Conservation (phyloP, 2,797 vertebrate species). For the Alectoris magna region DNA sequence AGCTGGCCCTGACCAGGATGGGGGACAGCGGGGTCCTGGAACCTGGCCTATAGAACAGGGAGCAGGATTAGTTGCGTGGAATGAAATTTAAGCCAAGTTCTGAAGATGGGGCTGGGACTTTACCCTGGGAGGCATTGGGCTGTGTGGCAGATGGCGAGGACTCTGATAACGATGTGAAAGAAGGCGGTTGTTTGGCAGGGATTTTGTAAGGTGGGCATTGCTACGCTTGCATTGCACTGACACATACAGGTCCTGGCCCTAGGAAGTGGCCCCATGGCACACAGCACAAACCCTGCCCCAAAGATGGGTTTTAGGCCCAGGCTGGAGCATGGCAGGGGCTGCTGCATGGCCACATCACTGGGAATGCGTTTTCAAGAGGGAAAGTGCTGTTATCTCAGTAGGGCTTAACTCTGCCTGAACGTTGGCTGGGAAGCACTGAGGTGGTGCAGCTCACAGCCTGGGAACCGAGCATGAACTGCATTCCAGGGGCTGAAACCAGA, state of each 20-base stretch:
- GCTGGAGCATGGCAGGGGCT: neutral
- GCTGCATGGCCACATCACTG: accelerated
- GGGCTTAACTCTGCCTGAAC: neutral
- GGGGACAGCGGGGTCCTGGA: neutral
- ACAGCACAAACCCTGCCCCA: neutral
- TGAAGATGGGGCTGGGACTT: neutral
- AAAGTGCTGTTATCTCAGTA: neutral
- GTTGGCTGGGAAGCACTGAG: neutral
- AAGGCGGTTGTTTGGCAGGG: neutral
- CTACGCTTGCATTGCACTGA: neutral
- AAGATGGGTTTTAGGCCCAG: accelerated
- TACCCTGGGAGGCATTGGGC: neutral
- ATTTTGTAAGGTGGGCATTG: neutral
- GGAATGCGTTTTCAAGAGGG: neutral
- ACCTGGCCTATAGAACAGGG: neutral
- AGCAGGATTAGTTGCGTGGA: accelerated
- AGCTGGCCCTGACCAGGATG: accelerated
- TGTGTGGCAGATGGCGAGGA: accelerated
- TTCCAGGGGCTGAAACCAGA: neutral
- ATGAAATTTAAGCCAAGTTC: neutral
- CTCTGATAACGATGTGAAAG: neutral
- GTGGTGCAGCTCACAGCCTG: neutral
- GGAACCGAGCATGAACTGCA: neutral
- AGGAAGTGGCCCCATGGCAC: neutral
- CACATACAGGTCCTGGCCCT: accelerated